Base-by-base conservation (phyloP, 2,113 vertebrate genomes). In the Brienomyrus longianalis region DNA sequence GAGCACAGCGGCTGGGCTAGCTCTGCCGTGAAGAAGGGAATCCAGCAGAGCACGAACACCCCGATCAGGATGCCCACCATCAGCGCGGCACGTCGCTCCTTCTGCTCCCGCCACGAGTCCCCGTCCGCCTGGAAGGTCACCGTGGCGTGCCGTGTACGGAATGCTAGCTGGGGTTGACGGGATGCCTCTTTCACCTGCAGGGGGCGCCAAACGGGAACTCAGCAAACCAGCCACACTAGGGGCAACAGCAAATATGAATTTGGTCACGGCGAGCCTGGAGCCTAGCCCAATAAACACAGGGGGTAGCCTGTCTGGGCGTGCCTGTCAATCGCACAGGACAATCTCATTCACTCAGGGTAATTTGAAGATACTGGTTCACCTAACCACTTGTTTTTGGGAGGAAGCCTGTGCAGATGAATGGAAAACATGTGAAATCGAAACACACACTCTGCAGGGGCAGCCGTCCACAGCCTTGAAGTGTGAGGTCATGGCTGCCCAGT, bases 41-140 rank as follows among this genome's bases (percentile, higher is more conserved):
- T 97, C 98, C 98, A 99, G 94, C 98, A 99, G 70, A 99, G 96
- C 23, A 97, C 97, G 0, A 99, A 99, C 89, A 99, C 98, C 0
- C 98, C 98, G 0, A 98, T 99, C 88, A 99, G 95, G 92, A 99
- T 97, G 91, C 98, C 98, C 88, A 99, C 98, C 98, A 98, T 99
- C 48, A 99, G 94, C 0, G 98, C 98, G 0, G 98, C 98, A 85
- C 94, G 97, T 92, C 96, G 97, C 93, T 99, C 98, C 93, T 98
- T 99, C 96, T 98, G 98, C 91, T 99, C 98, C 15, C 97, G 94
- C 98, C 97, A 98, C 0, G 97, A 96, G 90, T 98, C 98, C 8
- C 97, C 97, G 0, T 98, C 97, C 0, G 97, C 97, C 96, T 98
- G 98, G 96, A 99, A 97, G 0, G 98, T 97, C 90, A 98, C 97